These are phyloP conservation scores for Dastarcus helophoroides DNA, from an alignment of 2,888 invertebrate species.

Conservation along the genomic window DNA sequence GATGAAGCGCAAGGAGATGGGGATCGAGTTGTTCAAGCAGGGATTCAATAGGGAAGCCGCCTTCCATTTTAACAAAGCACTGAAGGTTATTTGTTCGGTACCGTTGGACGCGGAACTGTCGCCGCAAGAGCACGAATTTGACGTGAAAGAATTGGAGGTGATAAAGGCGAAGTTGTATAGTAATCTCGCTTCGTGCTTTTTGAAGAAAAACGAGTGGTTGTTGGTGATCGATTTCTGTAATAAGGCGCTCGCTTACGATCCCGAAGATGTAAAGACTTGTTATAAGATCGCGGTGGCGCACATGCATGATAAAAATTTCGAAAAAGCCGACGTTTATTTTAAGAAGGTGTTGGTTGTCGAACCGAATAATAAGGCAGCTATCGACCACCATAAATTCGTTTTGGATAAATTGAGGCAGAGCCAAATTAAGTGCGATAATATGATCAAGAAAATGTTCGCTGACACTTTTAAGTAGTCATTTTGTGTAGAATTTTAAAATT, in stretches of 20 bases:
- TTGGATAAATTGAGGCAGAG: slow-evolving; percentile 46
- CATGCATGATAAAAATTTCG: slow-evolving; percentile 49
- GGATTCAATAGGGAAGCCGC: slow-evolving; percentile 58
- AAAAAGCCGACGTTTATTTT: slow-evolving; percentile 50
- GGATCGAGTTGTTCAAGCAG: slow-evolving; percentile 52
- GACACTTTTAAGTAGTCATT: too few species aligned
- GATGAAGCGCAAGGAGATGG: slow-evolving; percentile 37
- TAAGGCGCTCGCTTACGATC: slow-evolving; percentile 34
- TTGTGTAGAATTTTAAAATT: too few species aligned
- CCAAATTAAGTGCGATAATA: slow-evolving; percentile 44
- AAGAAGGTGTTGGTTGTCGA: slow-evolving; percentile 46
- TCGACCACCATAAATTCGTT: slow-evolving; percentile 45
- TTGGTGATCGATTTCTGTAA: slow-evolving; percentile 52
- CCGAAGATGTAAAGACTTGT: slow-evolving; percentile 38
- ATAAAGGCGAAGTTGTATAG: slow-evolving; percentile 61
- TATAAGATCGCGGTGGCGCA: slow-evolving; percentile 41
- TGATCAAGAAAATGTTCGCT: slow-evolving; percentile 43
- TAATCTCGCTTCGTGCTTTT: slow-evolving; percentile 73
- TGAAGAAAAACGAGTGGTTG: slow-evolving; percentile 54
- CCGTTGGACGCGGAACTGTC: slow-evolving; percentile 37
- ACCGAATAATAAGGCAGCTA: slow-evolving; percentile 53
- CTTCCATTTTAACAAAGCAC: slow-evolving; percentile 57
- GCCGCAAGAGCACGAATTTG: slow-evolving; percentile 40
- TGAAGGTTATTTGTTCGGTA: slow-evolving; percentile 60
- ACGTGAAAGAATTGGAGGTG: slow-evolving; percentile 41